Conservation (phyloP, 2,113 vertebrate genomes). For the zebrafish (Danio rerio) region GRCz12tu NC_133176.1:54011501-54012000, state of each 20-base stretch:
- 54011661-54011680: slow-evolving; percentile 31
- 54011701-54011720: not conserved
- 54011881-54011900: slow-evolving; percentile 3
- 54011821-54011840: slow-evolving; percentile 24
- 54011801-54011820: slow-evolving; percentile 18
- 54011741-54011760: not conserved
- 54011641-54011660: slow-evolving; percentile 18
- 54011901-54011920: not conserved
- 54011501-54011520: not conserved
- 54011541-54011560: not conserved
- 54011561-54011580: not conserved
- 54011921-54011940: slow-evolving; percentile 7
- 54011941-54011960: not conserved
- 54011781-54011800: slow-evolving; percentile 50
- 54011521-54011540: not conserved
- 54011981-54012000: slow-evolving; percentile 19
- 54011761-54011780: not conserved
- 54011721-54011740: not conserved
- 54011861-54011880: not conserved
- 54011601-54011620: slow-evolving; percentile 37
- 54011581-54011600: not conserved
- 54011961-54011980: not conserved
- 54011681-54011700: slow-evolving; percentile 43
- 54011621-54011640: not conserved
- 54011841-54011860: slow-evolving; percentile 28